Evolutionary conservation across 2,797 vertebrate species (phyloP), one percentile per base, ranked within the genome.

Genomic region (Jordanella pulchra): DNA sequence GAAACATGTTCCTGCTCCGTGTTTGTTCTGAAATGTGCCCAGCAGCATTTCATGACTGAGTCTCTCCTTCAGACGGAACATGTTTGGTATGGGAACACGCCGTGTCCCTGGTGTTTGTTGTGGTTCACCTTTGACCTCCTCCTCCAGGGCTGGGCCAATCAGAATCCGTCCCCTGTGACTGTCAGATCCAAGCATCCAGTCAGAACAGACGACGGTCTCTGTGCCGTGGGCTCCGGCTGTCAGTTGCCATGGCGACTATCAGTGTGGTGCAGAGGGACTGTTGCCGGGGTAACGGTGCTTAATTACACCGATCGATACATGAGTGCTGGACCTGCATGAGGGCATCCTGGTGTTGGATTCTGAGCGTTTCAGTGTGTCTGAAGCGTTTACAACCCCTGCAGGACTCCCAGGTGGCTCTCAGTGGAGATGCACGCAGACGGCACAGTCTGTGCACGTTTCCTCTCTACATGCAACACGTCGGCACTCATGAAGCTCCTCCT

Each of bases 221-320:
- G 75, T 12, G 78, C 75, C 58, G 44, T 79, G 78, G 86, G 79
- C 76, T 78, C 81, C 50, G 77, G 75, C 87, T 88, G 78, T 86
- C 89, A 89, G 94, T 95, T 94, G 87, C 93, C 73, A 93, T 91
- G 92, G 90, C n/a, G 81, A 95, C 92, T 87, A 75, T 87, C 82
- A 80, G 91, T 94, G 89, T 78, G 12, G 89, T 79, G 78, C 71
- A 82, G 89, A 93, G 83, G 89, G 81, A 87, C 84, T 42, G 93
- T 95, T 94, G 92, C 93, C 85, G 89, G 88, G 92, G 93, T 77
- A 92, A 94, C 91, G 72, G 73, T 80, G 83, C 90, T 92, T 91
- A 86, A 93, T 93, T 90, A 89, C 87, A 80, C 86, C 65, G 82
- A 89, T 93, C 90, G 76, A 89, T 89, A 86, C 83, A 17, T 78